Evolutionary conservation across 2,797 vertebrate species (phyloP).

Genomic region (Coranthus polyacanthus): DNA sequence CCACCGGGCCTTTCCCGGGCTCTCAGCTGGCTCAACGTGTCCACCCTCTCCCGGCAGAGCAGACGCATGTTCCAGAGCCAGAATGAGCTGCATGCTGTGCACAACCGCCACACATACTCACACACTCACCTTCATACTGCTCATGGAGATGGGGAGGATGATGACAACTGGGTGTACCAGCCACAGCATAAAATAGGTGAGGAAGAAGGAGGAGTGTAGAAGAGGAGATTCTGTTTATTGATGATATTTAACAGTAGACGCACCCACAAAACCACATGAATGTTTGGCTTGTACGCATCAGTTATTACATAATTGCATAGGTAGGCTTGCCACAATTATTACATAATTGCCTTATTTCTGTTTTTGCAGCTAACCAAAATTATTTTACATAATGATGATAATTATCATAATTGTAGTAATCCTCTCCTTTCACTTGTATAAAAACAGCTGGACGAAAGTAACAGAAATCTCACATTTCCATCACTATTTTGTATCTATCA

Average conservation of each 20-base stretch:
- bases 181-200: slow-evolving; percentile 93
- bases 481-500: no score
- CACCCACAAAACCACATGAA: neutral
- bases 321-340: no score
- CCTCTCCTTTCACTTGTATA: no score
- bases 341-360: no score
- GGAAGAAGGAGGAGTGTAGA: neutral
- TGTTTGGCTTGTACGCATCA: slow-evolving; percentile 16
- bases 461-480: no score
- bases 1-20: slow-evolving; percentile 88
- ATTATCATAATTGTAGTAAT: no score
- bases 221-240: neutral
- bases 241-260: neutral
- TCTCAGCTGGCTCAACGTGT: slow-evolving; percentile 95
- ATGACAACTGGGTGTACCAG: slow-evolving; percentile 90
- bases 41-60: slow-evolving; percentile 91
- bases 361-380: no score
- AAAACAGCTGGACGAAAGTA: no score
- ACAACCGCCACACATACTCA: slow-evolving; percentile 65
- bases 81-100: slow-evolving; percentile 86
- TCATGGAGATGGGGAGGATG: slow-evolving; percentile 80
- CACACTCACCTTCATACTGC: slow-evolving; percentile 58
- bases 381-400: no score
- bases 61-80: slow-evolving; percentile 94
- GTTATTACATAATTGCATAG: no score